These are phyloP conservation scores for Natrix natrix DNA, from an alignment of 2,797 vertebrate species.

Conservation along the genomic window DNA sequence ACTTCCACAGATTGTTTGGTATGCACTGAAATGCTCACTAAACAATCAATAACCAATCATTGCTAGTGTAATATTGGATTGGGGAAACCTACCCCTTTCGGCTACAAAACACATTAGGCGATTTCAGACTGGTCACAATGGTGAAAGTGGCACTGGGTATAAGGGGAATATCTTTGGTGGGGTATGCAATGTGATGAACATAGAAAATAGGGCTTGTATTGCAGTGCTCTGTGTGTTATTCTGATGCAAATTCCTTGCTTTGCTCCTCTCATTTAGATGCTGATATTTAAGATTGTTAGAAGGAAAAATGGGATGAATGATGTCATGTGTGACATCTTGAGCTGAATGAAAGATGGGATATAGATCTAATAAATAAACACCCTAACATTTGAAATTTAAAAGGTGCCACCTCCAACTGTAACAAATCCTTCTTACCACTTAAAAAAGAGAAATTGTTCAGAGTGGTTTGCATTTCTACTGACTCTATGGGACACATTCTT, in stretches of 20 bases:
- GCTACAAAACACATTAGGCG: not conserved
- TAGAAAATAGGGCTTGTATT: not conserved
- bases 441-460: not conserved
- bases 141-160: not conserved
- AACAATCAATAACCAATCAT: not conserved
- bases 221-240: not conserved
- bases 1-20: constrained; percentile 21
- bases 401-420: not conserved
- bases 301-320: not conserved
- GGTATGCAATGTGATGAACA: not conserved
- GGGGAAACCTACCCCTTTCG: not conserved
- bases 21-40: constrained; percentile 18
- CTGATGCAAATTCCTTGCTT: not conserved
- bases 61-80: not conserved
- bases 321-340: not conserved
- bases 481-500: constrained; percentile 24
- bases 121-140: not conserved
- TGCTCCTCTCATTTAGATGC: not conserved
- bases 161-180: not conserved
- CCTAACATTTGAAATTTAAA: not conserved
- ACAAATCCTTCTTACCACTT: not conserved
- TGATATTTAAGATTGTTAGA: not conserved
- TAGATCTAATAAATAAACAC: not conserved
- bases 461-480: not conserved
- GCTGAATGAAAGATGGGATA: not conserved